Conservation (phyloP, 2,888 invertebrate genomes). For the Dysmachus trigonus region DNA sequence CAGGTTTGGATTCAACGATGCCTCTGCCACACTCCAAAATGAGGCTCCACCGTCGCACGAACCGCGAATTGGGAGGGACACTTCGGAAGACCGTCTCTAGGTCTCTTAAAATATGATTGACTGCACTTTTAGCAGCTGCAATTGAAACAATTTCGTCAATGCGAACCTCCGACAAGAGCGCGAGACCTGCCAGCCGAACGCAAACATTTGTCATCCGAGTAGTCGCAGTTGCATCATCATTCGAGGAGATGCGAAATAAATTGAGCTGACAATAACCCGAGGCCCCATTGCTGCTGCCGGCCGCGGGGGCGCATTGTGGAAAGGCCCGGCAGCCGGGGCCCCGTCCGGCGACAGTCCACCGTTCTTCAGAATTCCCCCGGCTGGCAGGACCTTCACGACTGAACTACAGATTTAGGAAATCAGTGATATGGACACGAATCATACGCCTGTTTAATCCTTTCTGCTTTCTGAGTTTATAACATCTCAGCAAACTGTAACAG, state of each 20-base stretch:
- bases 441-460: constrained; percentile 50
- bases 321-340: background rate
- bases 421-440: constrained; percentile 47
- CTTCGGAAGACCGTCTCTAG: background rate
- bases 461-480: constrained; percentile 47
- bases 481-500: constrained; percentile 49
- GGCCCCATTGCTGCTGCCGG: background rate
- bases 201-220: constrained; percentile 31
- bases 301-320: too few relatives aligned
- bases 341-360: background rate
- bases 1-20: constrained; percentile 1
- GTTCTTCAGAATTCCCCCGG: background rate
- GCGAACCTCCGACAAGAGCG: constrained; percentile 6
- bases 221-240: background rate
- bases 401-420: constrained; percentile 39
- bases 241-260: constrained; percentile 33
- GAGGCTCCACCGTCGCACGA: background rate
- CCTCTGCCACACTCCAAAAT: background rate
- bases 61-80: background rate
- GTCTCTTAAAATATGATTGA: constrained; percentile 36
- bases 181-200: constrained; percentile 5
- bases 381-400: constrained; percentile 22
- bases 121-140: constrained; percentile 36
- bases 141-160: constrained; percentile 37
- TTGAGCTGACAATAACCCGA: constrained; percentile 20